Conservation (phyloP, 2,888 invertebrate genomes). For the Tachina grossa region DNA sequence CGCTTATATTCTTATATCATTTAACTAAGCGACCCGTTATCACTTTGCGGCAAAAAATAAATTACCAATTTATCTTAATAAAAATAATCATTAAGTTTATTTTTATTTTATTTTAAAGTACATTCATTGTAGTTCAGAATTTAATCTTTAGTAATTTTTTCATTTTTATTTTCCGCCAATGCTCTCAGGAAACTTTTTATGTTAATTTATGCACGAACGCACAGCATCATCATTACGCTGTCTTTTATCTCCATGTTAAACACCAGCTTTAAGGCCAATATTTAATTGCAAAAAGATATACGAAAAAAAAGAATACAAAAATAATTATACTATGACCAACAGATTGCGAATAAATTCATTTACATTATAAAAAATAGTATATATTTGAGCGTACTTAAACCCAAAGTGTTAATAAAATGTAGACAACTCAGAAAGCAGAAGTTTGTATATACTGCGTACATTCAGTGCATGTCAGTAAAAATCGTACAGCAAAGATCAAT, state of each 20-base stretch:
- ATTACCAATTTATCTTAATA: too few relatives aligned
- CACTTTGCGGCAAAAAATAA: background rate
- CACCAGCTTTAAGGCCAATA: background rate
- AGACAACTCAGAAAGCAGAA: background rate
- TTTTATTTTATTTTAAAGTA: background rate
- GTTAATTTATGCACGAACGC: background rate
- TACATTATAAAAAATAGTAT: background rate
- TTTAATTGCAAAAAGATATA: background rate
- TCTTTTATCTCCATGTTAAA: background rate
- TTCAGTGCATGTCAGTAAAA: too few relatives aligned
- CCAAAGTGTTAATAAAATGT: background rate
- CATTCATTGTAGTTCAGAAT: background rate
- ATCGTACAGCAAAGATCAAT: too few relatives aligned
- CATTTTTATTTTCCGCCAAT: background rate
- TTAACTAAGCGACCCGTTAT: too few relatives aligned
- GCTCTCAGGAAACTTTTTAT: background rate
- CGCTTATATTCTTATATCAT: too few relatives aligned
- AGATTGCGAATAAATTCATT: constrained; percentile 1
- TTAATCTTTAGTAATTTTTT: background rate
- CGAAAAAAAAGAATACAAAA: background rate
- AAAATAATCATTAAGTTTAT: background rate
- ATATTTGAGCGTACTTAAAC: background rate
- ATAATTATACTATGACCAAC: background rate
- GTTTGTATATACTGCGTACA: too few relatives aligned
- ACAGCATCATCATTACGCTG: background rate